Evolutionary conservation across 2,888 invertebrate species (phyloP).

Genomic region (Ophioninae sp.): DNA sequence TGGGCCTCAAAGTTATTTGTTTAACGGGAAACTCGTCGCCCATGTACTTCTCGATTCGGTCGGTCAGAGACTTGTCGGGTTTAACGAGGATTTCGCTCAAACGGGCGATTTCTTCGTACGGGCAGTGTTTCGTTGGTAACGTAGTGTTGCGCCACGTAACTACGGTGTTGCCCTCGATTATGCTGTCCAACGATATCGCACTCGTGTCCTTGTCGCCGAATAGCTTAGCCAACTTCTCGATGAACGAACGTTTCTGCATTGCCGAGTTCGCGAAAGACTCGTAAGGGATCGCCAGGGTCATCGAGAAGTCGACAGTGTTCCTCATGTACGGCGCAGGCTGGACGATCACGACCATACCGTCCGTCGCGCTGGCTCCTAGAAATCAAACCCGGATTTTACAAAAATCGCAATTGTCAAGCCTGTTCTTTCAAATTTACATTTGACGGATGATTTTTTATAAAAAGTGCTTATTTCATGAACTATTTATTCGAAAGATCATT

Average conservation of each 20-base stretch:
- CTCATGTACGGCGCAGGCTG: slow-evolving; percentile 84
- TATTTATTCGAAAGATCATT: too few species aligned
- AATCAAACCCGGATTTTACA: background rate
- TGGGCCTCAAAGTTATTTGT: slow-evolving; percentile 82
- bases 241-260: slow-evolving; percentile 88
- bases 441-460: too few species aligned
- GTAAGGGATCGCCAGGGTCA: slow-evolving; percentile 88
- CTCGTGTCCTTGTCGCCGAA: slow-evolving; percentile 89
- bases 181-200: slow-evolving; percentile 88
- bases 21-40: slow-evolving; percentile 87
- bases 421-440: background rate
- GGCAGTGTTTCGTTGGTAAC: slow-evolving; percentile 88
- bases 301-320: slow-evolving; percentile 90
- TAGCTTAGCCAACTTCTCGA: slow-evolving; percentile 89
- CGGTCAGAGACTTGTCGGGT: slow-evolving; percentile 84
- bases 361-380: slow-evolving; percentile 85
- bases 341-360: slow-evolving; percentile 90
- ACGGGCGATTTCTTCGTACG: slow-evolving; percentile 88
- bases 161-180: slow-evolving; percentile 86
- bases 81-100: slow-evolving; percentile 88
- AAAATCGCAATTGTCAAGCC: background rate
- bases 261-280: slow-evolving; percentile 88
- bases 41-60: slow-evolving; percentile 86
- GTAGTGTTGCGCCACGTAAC: slow-evolving; percentile 92
- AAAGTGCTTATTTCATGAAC: too few species aligned